Evolutionary conservation across 2,888 invertebrate species (phyloP), one percentile per base, ranked within the genome.

Genomic region (Polydesmus complanatus): DNA sequence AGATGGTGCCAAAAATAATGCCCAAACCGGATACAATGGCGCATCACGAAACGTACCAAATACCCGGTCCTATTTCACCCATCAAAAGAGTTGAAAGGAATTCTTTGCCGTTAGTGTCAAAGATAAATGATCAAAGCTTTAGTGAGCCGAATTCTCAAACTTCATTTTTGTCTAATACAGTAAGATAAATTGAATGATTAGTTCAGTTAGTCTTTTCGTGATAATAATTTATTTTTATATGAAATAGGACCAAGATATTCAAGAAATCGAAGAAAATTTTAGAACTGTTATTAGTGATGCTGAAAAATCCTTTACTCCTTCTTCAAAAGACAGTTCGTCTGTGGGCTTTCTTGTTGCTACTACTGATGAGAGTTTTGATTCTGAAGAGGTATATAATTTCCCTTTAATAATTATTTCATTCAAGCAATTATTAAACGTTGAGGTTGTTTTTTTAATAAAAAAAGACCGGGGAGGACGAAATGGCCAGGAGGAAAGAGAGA

Each of bases 401-500:
- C 37, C 8, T 37, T 8, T 8, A 18, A 50, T 18, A 18, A 18
- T 22, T 52, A 37, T 53, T 23, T 54, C 1, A n/a, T n/a, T 22
- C 27, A 25, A 2, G 56, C 1, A 19, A 27, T 27, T 49, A 61
- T 69, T 8, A 1, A 18, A n/a, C n/a, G 19, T 37, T 19, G 21
- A 50, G 50, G 49, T 56, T 21, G 3, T n/a, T 54, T 58, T 51
- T 22, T 37, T 61, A 21, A 27, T 22, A 57, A n/a, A 37, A 5
- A 37, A 73, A 91, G 90, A 85, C 83, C 70, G 83, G 85, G 5
- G 82, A 88, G 60, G 88, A 91, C 68, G 92, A 93, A 75, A 90
- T 93, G 87, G 90, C 91, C 74, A 83, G 84, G 64, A 93, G 88
- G 72, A 94, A 93, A 72, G 92, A 94, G 73, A 84, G 85, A 68